Percentiles rank a stretch among this genome's conserved stretches.
phyloP scores from a whole-genome alignment of 2,797 vertebrate genomes.

The Huso huso region DNA sequence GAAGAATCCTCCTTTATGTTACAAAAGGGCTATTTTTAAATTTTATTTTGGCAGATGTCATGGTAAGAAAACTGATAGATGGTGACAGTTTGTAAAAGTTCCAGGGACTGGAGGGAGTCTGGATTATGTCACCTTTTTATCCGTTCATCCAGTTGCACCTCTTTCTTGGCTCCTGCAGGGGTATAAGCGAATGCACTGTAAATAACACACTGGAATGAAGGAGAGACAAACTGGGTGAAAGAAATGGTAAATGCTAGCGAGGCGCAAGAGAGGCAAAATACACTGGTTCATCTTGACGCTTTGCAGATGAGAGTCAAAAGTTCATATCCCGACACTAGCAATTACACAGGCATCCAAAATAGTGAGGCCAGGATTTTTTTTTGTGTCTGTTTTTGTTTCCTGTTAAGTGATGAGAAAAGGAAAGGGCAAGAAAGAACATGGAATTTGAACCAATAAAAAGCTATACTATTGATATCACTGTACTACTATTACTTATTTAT shows the following conservation, averaged over 20 bases:
- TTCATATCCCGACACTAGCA: slow-evolving; percentile 4
- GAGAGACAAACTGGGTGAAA: slow-evolving; percentile 4
- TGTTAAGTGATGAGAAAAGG: not conserved
- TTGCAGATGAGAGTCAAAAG: slow-evolving; percentile 7
- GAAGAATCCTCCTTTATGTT: slow-evolving; percentile 36
- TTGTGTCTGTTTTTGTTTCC: slow-evolving; percentile 1
- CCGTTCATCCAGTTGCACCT: not conserved
- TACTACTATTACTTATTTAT: too few relatives aligned
- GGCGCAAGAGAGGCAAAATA: not conserved
- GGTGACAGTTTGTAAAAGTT: slow-evolving; percentile 27
- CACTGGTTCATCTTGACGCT: slow-evolving; percentile 2
- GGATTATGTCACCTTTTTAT: slow-evolving; percentile 17
- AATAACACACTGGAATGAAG: not conserved
- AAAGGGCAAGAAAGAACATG: not conserved
- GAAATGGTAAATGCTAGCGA: not conserved
- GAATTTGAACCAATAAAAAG: too few relatives aligned
- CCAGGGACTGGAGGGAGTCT: slow-evolving; percentile 18
- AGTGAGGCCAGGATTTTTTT: not conserved
- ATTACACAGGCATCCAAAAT: not conserved
- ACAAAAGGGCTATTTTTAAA: slow-evolving; percentile 25
- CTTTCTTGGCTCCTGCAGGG: not conserved
- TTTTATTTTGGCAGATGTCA: slow-evolving; percentile 35
- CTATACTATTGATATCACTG: too few relatives aligned
- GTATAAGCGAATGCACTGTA: not conserved
- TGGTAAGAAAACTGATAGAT: slow-evolving; percentile 31